These are phyloP conservation scores for Callipepla californica DNA, from an alignment of 2,113 vertebrate genomes.

Conservation along the genomic window DNA sequence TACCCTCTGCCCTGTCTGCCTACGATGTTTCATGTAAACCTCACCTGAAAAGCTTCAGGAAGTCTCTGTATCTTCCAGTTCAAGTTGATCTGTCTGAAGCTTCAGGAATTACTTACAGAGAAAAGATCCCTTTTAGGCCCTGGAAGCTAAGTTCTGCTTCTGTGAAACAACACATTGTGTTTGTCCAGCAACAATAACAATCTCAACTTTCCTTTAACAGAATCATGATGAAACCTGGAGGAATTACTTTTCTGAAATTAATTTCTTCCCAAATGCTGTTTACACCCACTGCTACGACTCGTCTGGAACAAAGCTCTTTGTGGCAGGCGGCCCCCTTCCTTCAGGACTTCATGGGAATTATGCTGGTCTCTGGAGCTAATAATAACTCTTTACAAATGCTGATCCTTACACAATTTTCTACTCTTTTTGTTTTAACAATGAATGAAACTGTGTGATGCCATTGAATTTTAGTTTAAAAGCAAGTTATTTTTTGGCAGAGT, in stretches of 20 bases:
- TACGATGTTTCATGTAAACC: not conserved
- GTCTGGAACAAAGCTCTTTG: slow-evolving; percentile 97
- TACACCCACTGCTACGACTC: slow-evolving; percentile 99
- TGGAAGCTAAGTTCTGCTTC: not conserved
- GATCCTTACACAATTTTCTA: slow-evolving; percentile 71
- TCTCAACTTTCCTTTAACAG: slow-evolving; percentile 75
- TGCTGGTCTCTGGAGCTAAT: slow-evolving; percentile 96
- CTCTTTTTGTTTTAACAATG: slow-evolving; percentile 57
- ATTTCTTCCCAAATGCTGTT: slow-evolving; percentile 96
- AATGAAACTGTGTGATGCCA: slow-evolving; percentile 68
- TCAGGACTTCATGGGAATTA: slow-evolving; percentile 98
- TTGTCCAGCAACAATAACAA: not conserved
- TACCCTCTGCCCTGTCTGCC: fast-evolving
- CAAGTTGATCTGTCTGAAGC: not conserved
- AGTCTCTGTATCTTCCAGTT: not conserved
- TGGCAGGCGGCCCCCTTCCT: slow-evolving; percentile 96
- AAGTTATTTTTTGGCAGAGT: slow-evolving; percentile 38
- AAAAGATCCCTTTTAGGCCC: not conserved
- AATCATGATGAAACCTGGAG: slow-evolving; percentile 98
- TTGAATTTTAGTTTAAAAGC: slow-evolving; percentile 63
- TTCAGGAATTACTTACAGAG: not conserved
- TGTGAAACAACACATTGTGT: not conserved
- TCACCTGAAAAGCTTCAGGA: not conserved
- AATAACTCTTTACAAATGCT: slow-evolving; percentile 70
- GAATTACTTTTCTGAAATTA: slow-evolving; percentile 98